Evolutionary conservation across 92 coral and sea anemone genomes (phyloP), one percentile per base, ranked within the genome.

Genomic region (Plumapathes pennacea): DNA sequence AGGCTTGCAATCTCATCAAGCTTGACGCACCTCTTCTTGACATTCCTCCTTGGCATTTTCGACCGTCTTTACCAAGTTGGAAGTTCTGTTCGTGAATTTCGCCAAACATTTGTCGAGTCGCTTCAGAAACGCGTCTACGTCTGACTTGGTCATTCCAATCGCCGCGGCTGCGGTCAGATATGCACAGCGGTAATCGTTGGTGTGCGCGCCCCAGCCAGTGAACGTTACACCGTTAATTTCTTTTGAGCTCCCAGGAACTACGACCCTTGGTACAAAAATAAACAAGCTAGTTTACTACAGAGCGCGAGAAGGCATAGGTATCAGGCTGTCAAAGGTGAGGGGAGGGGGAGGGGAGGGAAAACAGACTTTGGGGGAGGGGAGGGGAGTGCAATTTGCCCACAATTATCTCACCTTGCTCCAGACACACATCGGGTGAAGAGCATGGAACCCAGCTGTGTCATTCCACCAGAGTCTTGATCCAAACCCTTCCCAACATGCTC

Each of bases 111-210:
- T 92, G 47, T 92, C 96, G 31, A 92, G 87, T 64, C 96, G 67
- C 57, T 84, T 81, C 4, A 92, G 50, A 72, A 92, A 92, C 14
- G 89, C 77, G 69, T 92, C 96, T 31, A 88, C 98, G 45, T 92
- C 98, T 25, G 76, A 76, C 43, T 67, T 67, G 14, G 86, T 88
- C 98, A 92, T 92, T 30, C 98, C 98, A 39, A 92, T 79, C 60
- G 96, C 96, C 22, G 94, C 98, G 5, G 98, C 98, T 55, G 98
- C 98, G 21, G 98, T 92, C 48, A 92, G 38, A 63, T 92, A 92
- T 14, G 96, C 89, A 61, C 80, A 78, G 54, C 85, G 96, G 62
- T 92, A 92, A 55, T 59, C 56, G 42, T 77, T 72, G 34, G 89
- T 60, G 65, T 92, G 98, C 47, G 98, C 83, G 34, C 98, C 98